Evolutionary conservation across 2,797 vertebrate genomes (phyloP), one percentile per base, ranked within the genome.

Genomic region (Crenuchus spilurus): DNA sequence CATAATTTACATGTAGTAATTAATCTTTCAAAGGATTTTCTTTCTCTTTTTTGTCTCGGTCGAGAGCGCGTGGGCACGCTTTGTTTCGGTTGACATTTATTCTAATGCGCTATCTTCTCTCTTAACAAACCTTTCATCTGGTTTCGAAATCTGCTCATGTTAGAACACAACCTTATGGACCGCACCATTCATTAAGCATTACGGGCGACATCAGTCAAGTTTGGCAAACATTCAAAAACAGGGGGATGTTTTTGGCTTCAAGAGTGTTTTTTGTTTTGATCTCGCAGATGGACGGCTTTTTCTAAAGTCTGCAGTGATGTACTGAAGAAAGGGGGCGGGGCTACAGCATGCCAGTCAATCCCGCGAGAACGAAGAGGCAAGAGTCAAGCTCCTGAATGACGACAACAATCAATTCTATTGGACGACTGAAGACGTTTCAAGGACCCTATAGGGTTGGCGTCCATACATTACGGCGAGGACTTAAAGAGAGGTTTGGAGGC

Each of bases 1-100:
- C 97, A 98, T 99, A 98, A 99, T 98, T 97, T 97, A 96, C 94
- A 97, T 96, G 93, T 96, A 94, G 97, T 96, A 98, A 98, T 99
- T 98, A 98, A 98, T 99, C 96, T 98, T 98, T 98, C 95, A 97
- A 97, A 97, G 94, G 95, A 94, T 96, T 96, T 96, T 96, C 96
- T 94, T 96, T 91, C 88, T 89, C 87, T 90, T 91, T 76, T 75
- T 78, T 63, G 75, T 81, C 79, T 78, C 31, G 79, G 91, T 93
- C 93, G 93, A 95, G 92, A 94, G 68, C 60, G 68, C 55, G 92
- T 94, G 93, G 93, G 92, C 92, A 93, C 90, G 91, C 91, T 92
- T 94, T 94, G 92, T 94, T 94, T 94, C 94, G 93, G 94, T 94
- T 94, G 94, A 93, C 91, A 94, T 94, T 92, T 94, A 94, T 94